A percentile compares a stretch with the other conserved stretches of the same genome.
Evolutionary conservation across 2,888 invertebrate species (phyloP).

Genomic region (Allophyes oxyacanthae): DNA sequence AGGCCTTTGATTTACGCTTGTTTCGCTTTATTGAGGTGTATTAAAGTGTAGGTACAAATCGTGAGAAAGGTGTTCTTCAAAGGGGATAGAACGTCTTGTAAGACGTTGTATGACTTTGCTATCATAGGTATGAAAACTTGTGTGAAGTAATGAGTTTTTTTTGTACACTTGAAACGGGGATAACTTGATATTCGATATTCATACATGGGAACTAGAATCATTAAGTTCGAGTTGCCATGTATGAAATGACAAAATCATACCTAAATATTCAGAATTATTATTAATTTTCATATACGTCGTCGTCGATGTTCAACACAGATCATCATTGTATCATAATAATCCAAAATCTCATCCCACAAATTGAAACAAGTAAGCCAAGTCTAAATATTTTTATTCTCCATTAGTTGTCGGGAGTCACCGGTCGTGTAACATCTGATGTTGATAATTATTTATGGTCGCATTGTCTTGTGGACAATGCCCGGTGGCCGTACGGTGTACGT

Average conservation of each 20-base stretch:
- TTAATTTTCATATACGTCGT: too few species aligned
- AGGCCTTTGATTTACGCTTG: slow-evolving; percentile 85
- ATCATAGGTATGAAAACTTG: too few species aligned
- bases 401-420: slow-evolving; percentile 21
- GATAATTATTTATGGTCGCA: slow-evolving; percentile 74
- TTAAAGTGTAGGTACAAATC: slow-evolving; percentile 82
- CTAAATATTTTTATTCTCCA: slow-evolving; percentile 51
- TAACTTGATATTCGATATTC: too few species aligned
- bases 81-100: slow-evolving; percentile 76
- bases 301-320: background rate
- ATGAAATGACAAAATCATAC: too few species aligned
- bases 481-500: slow-evolving; percentile 58
- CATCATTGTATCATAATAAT: background rate
- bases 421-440: slow-evolving; percentile 55
- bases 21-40: slow-evolving; percentile 81
- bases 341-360: slow-evolving; percentile 23
- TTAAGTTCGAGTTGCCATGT: too few species aligned
- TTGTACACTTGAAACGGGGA: too few species aligned
- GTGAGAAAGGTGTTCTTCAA: slow-evolving; percentile 81
- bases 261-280: too few species aligned
- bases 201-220: too few species aligned
- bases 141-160: too few species aligned
- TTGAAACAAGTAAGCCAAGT: slow-evolving; percentile 4
- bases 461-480: slow-evolving; percentile 75
- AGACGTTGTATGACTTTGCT: slow-evolving; percentile 62